Evolutionary conservation across 2,113 vertebrate species (phyloP), one percentile per base, ranked within the genome.

Genomic region (Mesoclemmys tuberculata): DNA sequence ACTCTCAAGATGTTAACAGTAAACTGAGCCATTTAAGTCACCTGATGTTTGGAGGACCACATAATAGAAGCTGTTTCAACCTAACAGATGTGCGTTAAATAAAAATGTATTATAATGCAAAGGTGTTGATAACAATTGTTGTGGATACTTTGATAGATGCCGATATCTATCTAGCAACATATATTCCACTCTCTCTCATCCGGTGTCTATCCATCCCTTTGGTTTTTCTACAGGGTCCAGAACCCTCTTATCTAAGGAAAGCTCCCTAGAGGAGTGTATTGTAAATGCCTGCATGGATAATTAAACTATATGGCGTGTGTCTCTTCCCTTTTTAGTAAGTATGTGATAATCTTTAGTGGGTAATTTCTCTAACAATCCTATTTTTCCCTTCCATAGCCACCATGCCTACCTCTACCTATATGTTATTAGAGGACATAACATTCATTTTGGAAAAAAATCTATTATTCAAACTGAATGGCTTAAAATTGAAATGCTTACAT

Each of bases 401-500:
- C 61, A 13, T 44, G 51, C 80, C 90, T 96, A 93, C 95, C 92
- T 88, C 92, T 90, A 91, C 83, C 92, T 78, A 35, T 58, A 93
- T 97, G 90, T 97, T 96, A 96, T 93, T 97, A 95, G 95, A 86
- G 97, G 97, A 97, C 93, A 95, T 87, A 96, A 98, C 92, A 93
- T 85, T 92, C 71, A 80, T 92, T 95, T 89, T 80, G 93, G 87
- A 3, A 82, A 90, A 90, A 95, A 96, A 97, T 93, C 80, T 88
- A 97, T 98, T 97, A 98, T 98, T 97, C 97, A 96, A 96, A 97
- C 90, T 0, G 48, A 97, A 93, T 46, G 95, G 94, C 95, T 98
- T 95, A 96, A 98, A 97, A 97, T 93, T 96, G 97, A 96, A 98
- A 97, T 96, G 96, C 97, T 98, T 93, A 95, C 91, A 79, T 19